Evolutionary conservation across 2,888 invertebrate genomes (phyloP), one percentile per base, ranked within the genome.

Genomic region (Nephrotoma appendiculata): DNA sequence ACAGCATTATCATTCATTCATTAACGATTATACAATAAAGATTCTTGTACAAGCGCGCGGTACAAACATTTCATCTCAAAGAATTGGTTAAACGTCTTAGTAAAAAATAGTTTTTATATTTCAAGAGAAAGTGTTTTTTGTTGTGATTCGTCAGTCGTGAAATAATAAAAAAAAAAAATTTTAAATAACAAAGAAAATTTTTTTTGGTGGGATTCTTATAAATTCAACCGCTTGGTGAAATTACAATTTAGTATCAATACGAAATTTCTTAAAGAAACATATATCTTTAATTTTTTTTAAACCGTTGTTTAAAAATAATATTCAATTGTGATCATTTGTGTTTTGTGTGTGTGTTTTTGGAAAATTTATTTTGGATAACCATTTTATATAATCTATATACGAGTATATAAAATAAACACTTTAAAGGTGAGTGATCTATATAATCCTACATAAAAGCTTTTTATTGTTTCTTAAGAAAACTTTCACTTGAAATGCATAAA

Each of bases 191-290:
- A 84, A 84, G 84, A 42, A 84, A 42, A 84, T 1, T 84, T 86
- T 48, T 86, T 86, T 86, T 87, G 87, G 87, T 87, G 87, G 87
- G 87, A 87, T 84, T 85, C 85, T 86, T 87, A 87, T 87, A 87
- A 87, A 87, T 86, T 87, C 71, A 86, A 52, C 42, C 19, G 85
- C 11, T 84, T 83, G 87, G 87, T 87, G 87, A 87, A 87, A 87
- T 87, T 87, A 44, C 83, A 87, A 86, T 87, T 86, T 87, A 87
- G 87, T 87, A 71, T 71, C 71, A 71, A 71, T 86, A 71, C 86
- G 31, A 71, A 71, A 31, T 71, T 71, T 71, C 71, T 31, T 71
- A 31, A 71, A 71, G 71, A 57, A 57, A 71, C 71, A 71, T 31
- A 71, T 31, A 71, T 71, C 71, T 31, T 71, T n/a, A 15, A 52